Percentiles rank a stretch among this genome's conserved stretches.
phyloP scores from a whole-genome alignment of 1,140 invertebrate species.

The Nomia melanderi region DNA sequence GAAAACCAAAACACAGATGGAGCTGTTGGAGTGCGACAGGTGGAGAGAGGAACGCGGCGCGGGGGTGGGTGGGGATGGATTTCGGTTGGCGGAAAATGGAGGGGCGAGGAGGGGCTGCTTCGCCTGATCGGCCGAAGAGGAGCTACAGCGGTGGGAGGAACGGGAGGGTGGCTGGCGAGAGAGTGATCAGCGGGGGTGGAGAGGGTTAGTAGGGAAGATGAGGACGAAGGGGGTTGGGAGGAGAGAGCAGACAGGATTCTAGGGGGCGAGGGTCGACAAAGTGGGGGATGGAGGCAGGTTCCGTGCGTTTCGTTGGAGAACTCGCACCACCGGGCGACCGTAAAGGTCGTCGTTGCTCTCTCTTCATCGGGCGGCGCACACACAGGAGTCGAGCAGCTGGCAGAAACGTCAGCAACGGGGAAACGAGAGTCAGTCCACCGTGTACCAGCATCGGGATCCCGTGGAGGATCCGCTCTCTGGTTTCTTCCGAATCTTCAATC shows the following conservation, averaged over 20 bases:
- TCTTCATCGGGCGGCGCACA: slow-evolving; percentile 47
- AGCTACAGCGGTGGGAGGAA: slow-evolving; percentile 23
- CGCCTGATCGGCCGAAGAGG: slow-evolving; percentile 11
- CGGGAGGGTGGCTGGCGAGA: slow-evolving; percentile 1
- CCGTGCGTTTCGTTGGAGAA: slow-evolving; percentile 64
- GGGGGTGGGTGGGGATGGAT: no score
- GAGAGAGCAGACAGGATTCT: no score
- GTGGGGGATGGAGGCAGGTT: slow-evolving; percentile 44
- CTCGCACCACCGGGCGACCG: slow-evolving; percentile 56
- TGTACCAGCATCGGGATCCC: slow-evolving; percentile 28
- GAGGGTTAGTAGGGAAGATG: no score
- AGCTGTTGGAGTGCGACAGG: slow-evolving; percentile 36
- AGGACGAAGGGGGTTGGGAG: no score
- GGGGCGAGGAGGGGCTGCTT: slow-evolving; percentile 9
- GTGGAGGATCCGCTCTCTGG: no score
- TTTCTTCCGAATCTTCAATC: no score
- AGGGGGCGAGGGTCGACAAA: slow-evolving; percentile 5
- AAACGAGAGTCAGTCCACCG: slow-evolving; percentile 43
- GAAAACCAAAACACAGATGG: slow-evolving; percentile 35
- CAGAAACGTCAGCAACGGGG: slow-evolving; percentile 49
- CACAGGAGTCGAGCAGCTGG: slow-evolving; percentile 52
- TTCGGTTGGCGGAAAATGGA: slow-evolving; percentile 33
- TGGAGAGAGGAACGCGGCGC: slow-evolving; percentile 16
- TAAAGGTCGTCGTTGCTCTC: slow-evolving; percentile 65
- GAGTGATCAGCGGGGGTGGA: slow-evolving; percentile 1